phyloP scores from a whole-genome alignment of 2,888 invertebrate genomes.

The Oeneis ivallda region DNA sequence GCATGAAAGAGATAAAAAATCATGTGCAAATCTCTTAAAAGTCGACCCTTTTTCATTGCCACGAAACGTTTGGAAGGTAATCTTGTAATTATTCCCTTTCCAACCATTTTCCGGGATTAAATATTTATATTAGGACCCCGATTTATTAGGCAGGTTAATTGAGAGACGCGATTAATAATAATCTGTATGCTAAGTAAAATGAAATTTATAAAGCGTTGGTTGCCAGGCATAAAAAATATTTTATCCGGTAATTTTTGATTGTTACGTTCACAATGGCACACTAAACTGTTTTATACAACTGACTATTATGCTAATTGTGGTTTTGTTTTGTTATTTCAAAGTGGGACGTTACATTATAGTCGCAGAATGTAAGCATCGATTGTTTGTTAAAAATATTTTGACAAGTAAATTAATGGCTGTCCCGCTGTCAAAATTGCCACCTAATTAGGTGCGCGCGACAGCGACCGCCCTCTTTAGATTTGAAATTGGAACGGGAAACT shows the following conservation, averaged over 20 bases:
- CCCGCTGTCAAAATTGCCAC: constrained; percentile 71
- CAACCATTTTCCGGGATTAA: constrained; percentile 73
- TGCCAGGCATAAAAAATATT: constrained; percentile 17
- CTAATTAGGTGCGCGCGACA: constrained; percentile 65
- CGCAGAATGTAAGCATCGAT: constrained; percentile 59
- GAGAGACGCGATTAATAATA: constrained; percentile 55
- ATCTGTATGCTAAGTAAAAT: constrained; percentile 48
- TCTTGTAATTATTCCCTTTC: constrained; percentile 79
- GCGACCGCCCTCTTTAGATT: constrained; percentile 65
- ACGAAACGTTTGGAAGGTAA: constrained; percentile 73
- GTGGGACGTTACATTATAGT: constrained; percentile 55
- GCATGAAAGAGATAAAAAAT: constrained; percentile 43
- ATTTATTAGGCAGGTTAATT: constrained; percentile 66
- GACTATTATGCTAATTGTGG: constrained; percentile 81
- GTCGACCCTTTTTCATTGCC: constrained; percentile 65
- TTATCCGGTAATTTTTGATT: constrained; percentile 21
- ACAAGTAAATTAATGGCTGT: constrained; percentile 73
- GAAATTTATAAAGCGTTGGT: constrained; percentile 16
- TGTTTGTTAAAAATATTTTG: constrained; percentile 80
- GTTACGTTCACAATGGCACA: constrained; percentile 40
- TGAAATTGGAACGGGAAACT: constrained; percentile 71
- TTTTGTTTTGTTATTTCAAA: constrained; percentile 73
- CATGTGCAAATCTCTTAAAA: constrained; percentile 61
- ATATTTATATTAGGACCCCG: constrained; percentile 67
- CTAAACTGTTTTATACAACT: constrained; percentile 48